Percentiles rank a stretch among this genome's conserved stretches.
Conservation (phyloP, 2,797 vertebrate species). For the Sebastes vulpes region DNA sequence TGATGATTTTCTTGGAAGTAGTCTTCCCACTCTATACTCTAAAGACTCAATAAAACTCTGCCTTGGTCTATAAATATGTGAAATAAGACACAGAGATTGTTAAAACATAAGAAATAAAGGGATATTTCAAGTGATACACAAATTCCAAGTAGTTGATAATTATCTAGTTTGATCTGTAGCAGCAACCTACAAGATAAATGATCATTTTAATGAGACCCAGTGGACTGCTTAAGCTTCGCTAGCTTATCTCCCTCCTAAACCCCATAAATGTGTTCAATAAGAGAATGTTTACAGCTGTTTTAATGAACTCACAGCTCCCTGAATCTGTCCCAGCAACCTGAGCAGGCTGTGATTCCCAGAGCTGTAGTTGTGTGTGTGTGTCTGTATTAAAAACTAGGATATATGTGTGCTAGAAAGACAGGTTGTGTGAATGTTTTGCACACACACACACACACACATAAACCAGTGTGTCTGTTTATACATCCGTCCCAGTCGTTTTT, state of each 20-base stretch:
- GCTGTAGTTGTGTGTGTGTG: background rate
- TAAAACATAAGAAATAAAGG: background rate
- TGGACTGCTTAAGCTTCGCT: background rate
- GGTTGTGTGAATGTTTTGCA: slow-evolving; percentile 17
- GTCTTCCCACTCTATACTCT: slow-evolving; percentile 23
- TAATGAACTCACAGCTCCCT: slow-evolving; percentile 24
- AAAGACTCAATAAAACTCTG: slow-evolving; percentile 18
- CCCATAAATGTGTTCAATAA: slow-evolving; percentile 15
- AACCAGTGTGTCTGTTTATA: slow-evolving; percentile 34
- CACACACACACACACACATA: slow-evolving; percentile 10
- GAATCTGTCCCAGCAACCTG: slow-evolving; percentile 33
- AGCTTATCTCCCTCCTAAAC: background rate
- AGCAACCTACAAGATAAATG: slow-evolving; percentile 3
- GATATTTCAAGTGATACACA: background rate
- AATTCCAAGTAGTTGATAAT: background rate
- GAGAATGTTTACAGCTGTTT: slow-evolving; percentile 24
- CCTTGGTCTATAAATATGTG: background rate
- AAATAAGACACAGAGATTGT: background rate
- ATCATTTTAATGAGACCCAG: slow-evolving; percentile 32
- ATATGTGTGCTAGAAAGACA: background rate
- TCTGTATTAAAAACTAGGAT: background rate
- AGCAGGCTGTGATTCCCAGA: slow-evolving; percentile 26
- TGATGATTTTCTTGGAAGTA: slow-evolving; percentile 21
- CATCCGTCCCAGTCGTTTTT: slow-evolving; percentile 27
- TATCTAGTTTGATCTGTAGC: background rate